Evolutionary conservation across 64 coral and sea anemone genomes (phyloP).

Genomic region (Montipora efflorescens): DNA sequence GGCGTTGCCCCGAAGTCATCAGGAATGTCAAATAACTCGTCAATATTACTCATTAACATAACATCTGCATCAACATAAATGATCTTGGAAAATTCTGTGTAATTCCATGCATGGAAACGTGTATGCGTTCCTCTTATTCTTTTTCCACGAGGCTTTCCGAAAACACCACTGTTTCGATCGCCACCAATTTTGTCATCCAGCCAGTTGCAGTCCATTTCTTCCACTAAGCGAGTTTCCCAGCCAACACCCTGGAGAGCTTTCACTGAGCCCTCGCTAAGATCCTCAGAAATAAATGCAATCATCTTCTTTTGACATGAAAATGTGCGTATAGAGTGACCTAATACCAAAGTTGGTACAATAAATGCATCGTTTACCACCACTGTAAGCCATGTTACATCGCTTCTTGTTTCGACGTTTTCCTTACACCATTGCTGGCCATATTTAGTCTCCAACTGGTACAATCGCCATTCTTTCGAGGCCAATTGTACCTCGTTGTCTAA

Average conservation of each 20-base stretch:
- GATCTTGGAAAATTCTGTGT: constrained; percentile 85
- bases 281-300: constrained; percentile 52
- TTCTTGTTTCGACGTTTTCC: neutral
- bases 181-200: constrained; percentile 42
- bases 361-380: constrained; percentile 66
- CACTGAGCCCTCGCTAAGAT: neutral
- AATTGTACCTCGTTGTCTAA: neutral
- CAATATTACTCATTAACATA: constrained; percentile 82
- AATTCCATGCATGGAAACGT: constrained; percentile 86
- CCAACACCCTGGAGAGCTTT: constrained; percentile 47
- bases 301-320: constrained; percentile 64
- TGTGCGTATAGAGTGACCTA: constrained; percentile 46
- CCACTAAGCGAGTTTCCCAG: constrained; percentile 48
- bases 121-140: constrained; percentile 72
- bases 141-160: constrained; percentile 27
- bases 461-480: constrained; percentile 41
- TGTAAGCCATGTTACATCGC: constrained; percentile 66
- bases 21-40: constrained; percentile 73
- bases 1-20: constrained; percentile 76
- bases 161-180: constrained; percentile 1
- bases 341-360: constrained; percentile 43
- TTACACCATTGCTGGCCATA: constrained; percentile 37
- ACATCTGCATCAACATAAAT: constrained; percentile 62
- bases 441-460: constrained; percentile 27
- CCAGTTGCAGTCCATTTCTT: constrained; percentile 84